Evolutionary conservation across 2,113 vertebrate genomes (phyloP).

Genomic region (Oenanthe oenanthe): DNA sequence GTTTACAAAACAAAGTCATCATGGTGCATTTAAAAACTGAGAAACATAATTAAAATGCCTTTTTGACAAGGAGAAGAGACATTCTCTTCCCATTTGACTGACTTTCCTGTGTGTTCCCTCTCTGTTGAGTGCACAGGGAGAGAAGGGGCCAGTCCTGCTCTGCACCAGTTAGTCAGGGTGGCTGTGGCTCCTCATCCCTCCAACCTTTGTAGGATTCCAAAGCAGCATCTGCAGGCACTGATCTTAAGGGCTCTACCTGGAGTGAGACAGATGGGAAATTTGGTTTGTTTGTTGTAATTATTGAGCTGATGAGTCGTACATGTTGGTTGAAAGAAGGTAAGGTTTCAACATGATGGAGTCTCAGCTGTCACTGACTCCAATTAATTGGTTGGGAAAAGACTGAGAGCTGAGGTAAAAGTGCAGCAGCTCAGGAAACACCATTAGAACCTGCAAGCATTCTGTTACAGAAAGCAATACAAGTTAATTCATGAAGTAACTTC

Average conservation of each 20-base stretch:
- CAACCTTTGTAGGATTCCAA: background rate
- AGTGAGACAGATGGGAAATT: conserved; percentile 32
- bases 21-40: background rate
- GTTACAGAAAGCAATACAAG: background rate
- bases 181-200: background rate
- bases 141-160: background rate
- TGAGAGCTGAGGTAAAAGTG: background rate
- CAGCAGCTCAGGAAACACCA: background rate
- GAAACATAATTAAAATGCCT: background rate
- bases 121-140: background rate
- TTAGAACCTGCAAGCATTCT: background rate
- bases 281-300: conserved; percentile 44
- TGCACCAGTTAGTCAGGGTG: background rate
- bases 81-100: background rate
- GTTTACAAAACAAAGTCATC: background rate
- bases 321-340: conserved; percentile 23
- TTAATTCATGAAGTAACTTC: background rate
- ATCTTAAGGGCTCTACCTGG: conserved; percentile 3
- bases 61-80: background rate
- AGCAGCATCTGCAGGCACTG: background rate
- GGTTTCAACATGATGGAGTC: background rate
- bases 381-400: background rate
- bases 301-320: conserved; percentile 14
- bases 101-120: background rate
- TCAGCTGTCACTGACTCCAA: conserved; percentile 22